Base-by-base conservation (phyloP, 2,888 invertebrate species). In the Alloscopus bannaensis region DNA sequence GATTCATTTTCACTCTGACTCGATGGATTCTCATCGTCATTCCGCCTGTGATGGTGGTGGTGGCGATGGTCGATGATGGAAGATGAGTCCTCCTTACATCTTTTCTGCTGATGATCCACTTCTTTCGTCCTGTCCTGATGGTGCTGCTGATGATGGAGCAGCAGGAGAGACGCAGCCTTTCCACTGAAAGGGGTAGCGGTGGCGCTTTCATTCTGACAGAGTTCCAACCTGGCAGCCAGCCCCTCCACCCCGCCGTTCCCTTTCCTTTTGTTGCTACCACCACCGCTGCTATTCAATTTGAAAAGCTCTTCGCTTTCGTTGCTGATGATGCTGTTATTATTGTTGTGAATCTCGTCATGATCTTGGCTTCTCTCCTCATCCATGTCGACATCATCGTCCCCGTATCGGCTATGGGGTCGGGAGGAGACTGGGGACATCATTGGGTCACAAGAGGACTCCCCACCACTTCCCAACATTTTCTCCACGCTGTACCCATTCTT, bases 401-500 rank as follows among this genome's bases (percentile, higher is more conserved):
- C 82, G 45, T 42, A 72, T 50, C 75, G 45, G 47, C 66, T 73
- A 3, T 66, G 72, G 18, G 79, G 83, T 40, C 81, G 77, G 28
- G 81, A 78, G 16, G 79, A 75, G 57, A 59, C 73, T 55, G 79
- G 80, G 31, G 80, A 79, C 55, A 82, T 72, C 68, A 80, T 71
- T 28, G 59, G 76, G 55, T 64, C 65, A 55, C 68, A 70, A 0
- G 79, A 75, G 50, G 80, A 80, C 29, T 71, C 80, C 11, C 66
- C 78, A 22, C 69, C 73, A 52, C 76, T 79, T 29, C 72, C 68
- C 71, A 81, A 45, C 60, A 75, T 69, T 52, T 76, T 76, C 59
- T 80, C 82, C 18, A 82, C 55, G 29, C 66, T 75, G 68, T 80
- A 81, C 16, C 82, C 83, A 80, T 92, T 93, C 80, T 92, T 92